Evolutionary conservation across 2,113 vertebrate species (phyloP).

Genomic region (Rhinogobius similis): DNA sequence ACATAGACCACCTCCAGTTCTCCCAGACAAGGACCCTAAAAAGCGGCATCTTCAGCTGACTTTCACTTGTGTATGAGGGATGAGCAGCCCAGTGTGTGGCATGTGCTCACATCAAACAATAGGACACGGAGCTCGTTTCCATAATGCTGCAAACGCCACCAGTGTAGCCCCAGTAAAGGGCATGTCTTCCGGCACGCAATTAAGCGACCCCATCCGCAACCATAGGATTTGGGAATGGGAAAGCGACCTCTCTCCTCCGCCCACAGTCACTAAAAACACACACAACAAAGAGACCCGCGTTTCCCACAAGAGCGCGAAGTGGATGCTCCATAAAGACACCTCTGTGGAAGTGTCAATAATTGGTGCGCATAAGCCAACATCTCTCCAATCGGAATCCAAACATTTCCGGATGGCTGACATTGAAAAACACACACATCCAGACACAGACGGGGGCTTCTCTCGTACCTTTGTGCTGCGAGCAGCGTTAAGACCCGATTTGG

Average conservation of each 20-base stretch:
- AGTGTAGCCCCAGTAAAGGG: slow-evolving; percentile 48
- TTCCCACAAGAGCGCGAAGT: slow-evolving; percentile 13
- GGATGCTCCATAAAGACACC: slow-evolving; percentile 24
- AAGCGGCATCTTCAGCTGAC: slow-evolving; percentile 46
- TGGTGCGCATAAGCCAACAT: slow-evolving; percentile 31
- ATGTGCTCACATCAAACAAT: slow-evolving; percentile 39
- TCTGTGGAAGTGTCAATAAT: slow-evolving; percentile 51
- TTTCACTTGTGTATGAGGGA: slow-evolving; percentile 50
- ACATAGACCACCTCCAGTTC: slow-evolving; percentile 57
- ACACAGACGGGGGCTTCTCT: slow-evolving; percentile 17
- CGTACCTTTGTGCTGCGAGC: slow-evolving; percentile 20
- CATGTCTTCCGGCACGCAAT: slow-evolving; percentile 71
- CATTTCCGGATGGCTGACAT: slow-evolving; percentile 55
- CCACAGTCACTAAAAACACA: slow-evolving; percentile 39
- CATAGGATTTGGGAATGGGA: slow-evolving; percentile 43
- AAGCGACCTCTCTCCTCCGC: slow-evolving; percentile 32
- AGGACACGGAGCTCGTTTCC: neutral
- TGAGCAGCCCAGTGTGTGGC: slow-evolving; percentile 29
- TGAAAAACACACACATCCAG: slow-evolving; percentile 26
- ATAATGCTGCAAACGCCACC: slow-evolving; percentile 23
- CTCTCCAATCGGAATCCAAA: slow-evolving; percentile 37
- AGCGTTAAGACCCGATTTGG: slow-evolving; percentile 31
- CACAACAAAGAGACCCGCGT: slow-evolving; percentile 6
- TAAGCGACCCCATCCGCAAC: slow-evolving; percentile 64
- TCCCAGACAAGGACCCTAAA: slow-evolving; percentile 45